These are phyloP conservation scores for Myripristis murdjan DNA, from an alignment of 2,797 vertebrate species.

Conservation along the genomic window DNA sequence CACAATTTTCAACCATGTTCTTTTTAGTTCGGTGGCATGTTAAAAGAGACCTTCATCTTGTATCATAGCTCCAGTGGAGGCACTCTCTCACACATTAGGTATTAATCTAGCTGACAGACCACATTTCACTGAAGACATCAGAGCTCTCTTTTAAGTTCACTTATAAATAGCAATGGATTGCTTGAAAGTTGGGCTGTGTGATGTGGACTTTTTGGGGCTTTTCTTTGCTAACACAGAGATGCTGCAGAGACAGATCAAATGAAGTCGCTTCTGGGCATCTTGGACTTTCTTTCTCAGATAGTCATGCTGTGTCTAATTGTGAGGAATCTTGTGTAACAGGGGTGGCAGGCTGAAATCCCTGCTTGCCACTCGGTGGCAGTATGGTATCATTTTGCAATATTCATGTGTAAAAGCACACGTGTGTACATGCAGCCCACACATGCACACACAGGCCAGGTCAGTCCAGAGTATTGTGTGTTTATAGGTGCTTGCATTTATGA, in stretches of 20 bases:
- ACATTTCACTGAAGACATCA: background rate
- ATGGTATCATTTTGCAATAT: conserved; percentile 38
- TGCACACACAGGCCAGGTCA: conserved; percentile 46
- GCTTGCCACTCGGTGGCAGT: conserved; percentile 67
- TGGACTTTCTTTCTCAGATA: too few relatives aligned
- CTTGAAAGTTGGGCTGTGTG: background rate
- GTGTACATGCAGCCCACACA: background rate
- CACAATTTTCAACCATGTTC: background rate
- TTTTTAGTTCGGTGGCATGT: background rate
- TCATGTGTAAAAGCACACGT: background rate
- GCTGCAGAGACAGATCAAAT: too few relatives aligned
- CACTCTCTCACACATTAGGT: background rate
- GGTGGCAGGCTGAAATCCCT: background rate
- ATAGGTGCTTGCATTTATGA: conserved; percentile 35
- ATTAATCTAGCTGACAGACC: background rate
- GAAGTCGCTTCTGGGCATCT: too few relatives aligned
- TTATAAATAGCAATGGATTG: background rate
- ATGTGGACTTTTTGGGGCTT: background rate
- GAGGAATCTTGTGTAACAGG: background rate
- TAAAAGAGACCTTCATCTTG: conserved; percentile 1
- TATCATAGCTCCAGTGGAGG: background rate
- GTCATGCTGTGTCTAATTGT: conserved; percentile 12
- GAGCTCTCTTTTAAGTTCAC: background rate
- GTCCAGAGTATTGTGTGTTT: conserved; percentile 35
- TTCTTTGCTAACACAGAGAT: background rate